Conservation (phyloP, 1,140 invertebrate genomes). For the Drosophila subpulchrella region DNA sequence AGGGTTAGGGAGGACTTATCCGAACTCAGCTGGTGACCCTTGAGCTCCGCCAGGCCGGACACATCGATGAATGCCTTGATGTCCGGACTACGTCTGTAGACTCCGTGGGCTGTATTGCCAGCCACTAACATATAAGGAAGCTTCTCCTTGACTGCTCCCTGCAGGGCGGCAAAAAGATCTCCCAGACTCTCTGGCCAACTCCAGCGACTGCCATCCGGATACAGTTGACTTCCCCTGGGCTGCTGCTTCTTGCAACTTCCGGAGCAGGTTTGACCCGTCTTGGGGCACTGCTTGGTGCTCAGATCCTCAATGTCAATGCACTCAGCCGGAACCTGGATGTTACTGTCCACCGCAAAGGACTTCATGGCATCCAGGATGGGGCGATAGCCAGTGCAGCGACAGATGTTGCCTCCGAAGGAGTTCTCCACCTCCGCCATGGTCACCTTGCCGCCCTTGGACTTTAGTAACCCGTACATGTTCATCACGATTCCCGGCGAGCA, state of each 20-base stretch:
- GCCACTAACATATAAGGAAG: constrained; percentile 85
- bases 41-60: constrained; percentile 88
- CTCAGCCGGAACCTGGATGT: constrained; percentile 87
- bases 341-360: constrained; percentile 88
- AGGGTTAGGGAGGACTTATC: constrained; percentile 84
- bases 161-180: constrained; percentile 87
- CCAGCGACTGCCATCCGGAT: constrained; percentile 71
- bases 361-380: constrained; percentile 94
- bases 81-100: constrained; percentile 86
- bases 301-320: constrained; percentile 79
- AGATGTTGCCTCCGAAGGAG: constrained; percentile 92
- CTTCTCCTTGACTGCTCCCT: constrained; percentile 81
- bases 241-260: constrained; percentile 62
- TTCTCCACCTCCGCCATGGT: constrained; percentile 91
- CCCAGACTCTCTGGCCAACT: constrained; percentile 83
- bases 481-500: constrained; percentile 95
- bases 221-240: constrained; percentile 51
- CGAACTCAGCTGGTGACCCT: constrained; percentile 61
- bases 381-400: constrained; percentile 94
- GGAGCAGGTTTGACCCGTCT: constrained; percentile 62
- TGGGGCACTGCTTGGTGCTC: constrained; percentile 58
- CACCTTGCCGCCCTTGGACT: constrained; percentile 85
- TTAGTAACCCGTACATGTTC: constrained; percentile 90
- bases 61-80: constrained; percentile 90
- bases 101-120: constrained; percentile 87